These are phyloP conservation scores for Ifrita kowaldi DNA, from an alignment of 2,113 vertebrate species.

Conservation along the genomic window DNA sequence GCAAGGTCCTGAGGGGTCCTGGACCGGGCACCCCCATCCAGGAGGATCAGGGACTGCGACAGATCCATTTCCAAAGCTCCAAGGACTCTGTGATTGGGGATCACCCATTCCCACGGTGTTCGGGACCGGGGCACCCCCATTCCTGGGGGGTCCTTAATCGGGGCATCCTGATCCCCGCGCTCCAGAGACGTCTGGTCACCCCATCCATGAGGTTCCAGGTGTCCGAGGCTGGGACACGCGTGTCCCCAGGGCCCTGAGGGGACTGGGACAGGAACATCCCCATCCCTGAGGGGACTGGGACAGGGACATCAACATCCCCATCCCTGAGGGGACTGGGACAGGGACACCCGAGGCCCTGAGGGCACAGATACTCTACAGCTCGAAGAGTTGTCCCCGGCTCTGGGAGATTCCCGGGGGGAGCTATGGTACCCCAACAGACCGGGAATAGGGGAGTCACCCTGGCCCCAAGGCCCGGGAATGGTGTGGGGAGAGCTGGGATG, in stretches of 20 bases:
- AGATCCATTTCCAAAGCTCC: no score
- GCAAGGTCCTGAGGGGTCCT: not conserved
- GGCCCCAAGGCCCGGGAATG: not conserved
- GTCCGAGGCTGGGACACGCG: not conserved
- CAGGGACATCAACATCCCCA: not conserved
- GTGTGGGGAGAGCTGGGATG: not conserved
- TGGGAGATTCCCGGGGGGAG: fast-evolving
- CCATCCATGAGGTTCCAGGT: fast-evolving
- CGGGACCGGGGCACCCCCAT: not conserved
- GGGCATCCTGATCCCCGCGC: fast-evolving
- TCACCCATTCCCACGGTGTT: fast-evolving
- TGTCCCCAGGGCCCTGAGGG: not conserved
- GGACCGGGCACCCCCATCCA: no score
- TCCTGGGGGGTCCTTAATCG: fast-evolving
- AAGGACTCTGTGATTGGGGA: no score
- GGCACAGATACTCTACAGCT: no score
- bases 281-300: not conserved
- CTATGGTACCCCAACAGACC: fast-evolving
- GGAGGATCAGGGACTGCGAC: not conserved
- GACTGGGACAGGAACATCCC: not conserved
- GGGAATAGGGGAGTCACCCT: fast-evolving
- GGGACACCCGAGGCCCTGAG: no score
- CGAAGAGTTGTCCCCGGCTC: not conserved
- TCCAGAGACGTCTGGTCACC: not conserved
- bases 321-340: not conserved